Percentiles rank a stretch among this genome's conserved stretches.
Evolutionary conservation across 37 sponge, comb jelly and placozoan species (phyloP).

Genomic region (Halichondria panicea): DNA sequence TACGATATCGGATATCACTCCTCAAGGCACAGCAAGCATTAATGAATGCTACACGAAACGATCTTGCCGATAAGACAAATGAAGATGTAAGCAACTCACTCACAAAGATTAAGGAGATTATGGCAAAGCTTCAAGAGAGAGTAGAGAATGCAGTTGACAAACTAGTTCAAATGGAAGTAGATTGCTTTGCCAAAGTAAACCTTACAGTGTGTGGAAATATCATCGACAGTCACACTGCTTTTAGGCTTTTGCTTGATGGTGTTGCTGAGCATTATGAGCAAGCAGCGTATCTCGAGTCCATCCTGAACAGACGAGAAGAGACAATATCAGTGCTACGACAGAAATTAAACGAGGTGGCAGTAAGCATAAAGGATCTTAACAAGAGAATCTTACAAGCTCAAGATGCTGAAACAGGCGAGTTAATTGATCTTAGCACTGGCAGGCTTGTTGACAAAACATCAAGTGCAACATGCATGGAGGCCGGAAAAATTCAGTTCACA

Average conservation of each 20-base stretch:
- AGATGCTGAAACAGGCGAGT: not conserved
- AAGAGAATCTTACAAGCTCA: not conserved
- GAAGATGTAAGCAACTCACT: constrained; percentile 12
- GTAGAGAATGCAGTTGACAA: constrained; percentile 14
- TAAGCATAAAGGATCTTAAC: not conserved
- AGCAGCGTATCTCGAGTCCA: constrained; percentile 10
- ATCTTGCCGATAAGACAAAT: not conserved
- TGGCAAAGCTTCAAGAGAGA: not conserved
- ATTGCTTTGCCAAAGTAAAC: constrained; percentile 12
- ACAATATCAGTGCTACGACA: not conserved
- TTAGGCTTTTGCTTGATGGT: constrained; percentile 1
- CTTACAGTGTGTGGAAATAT: constrained; percentile 2
- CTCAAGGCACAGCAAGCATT: constrained; percentile 10
- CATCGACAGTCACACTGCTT: constrained; percentile 20
- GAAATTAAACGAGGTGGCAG: not conserved
- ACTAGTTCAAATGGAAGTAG: constrained; percentile 15
- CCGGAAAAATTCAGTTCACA: not conserved
- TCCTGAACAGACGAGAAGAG: constrained; percentile 1
- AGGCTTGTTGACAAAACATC: not conserved
- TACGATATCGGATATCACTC: constrained; percentile 1
- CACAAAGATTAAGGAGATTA: not conserved
- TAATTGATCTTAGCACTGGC: not conserved
- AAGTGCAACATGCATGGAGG: not conserved
- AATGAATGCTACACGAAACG: constrained; percentile 17
- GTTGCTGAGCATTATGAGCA: constrained; percentile 13